These are phyloP conservation scores for Stegana nigrithorax DNA, from an alignment of 2,888 invertebrate genomes.

Conservation along the genomic window DNA sequence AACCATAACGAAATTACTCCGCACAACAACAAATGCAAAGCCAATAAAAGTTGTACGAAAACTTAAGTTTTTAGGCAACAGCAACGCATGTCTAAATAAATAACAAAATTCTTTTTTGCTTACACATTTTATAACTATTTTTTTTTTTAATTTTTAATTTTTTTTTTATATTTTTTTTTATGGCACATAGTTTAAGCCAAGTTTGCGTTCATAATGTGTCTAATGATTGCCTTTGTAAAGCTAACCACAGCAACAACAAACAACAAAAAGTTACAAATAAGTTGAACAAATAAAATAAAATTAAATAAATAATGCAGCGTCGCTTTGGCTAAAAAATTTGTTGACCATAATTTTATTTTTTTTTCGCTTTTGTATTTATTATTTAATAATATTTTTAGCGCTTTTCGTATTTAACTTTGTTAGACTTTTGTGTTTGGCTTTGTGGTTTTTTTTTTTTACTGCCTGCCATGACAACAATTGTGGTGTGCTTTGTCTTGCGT, in stretches of 20 bases:
- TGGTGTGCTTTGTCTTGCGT: no score
- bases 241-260: not conserved
- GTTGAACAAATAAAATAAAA: not conserved
- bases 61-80: not conserved
- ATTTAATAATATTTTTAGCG: not conserved
- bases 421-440: not conserved
- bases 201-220: conserved; percentile 11
- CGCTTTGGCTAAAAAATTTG: conserved; percentile 4
- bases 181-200: conserved; percentile 1
- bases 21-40: not conserved
- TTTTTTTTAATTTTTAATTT: not conserved
- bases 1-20: not conserved
- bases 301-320: conserved; percentile 3
- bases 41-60: not conserved
- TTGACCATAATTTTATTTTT: not conserved
- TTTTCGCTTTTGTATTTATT: not conserved
- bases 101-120: not conserved
- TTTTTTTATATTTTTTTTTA: conserved; percentile 1
- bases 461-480: no score
- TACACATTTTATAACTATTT: not conserved
- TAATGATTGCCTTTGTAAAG: conserved; percentile 6
- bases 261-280: not conserved
- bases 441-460: not conserved
- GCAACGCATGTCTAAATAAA: conserved; percentile 2
- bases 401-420: not conserved